These are phyloP conservation scores for Staurois parvus DNA, from an alignment of 2,797 vertebrate species.

Conservation along the genomic window DNA sequence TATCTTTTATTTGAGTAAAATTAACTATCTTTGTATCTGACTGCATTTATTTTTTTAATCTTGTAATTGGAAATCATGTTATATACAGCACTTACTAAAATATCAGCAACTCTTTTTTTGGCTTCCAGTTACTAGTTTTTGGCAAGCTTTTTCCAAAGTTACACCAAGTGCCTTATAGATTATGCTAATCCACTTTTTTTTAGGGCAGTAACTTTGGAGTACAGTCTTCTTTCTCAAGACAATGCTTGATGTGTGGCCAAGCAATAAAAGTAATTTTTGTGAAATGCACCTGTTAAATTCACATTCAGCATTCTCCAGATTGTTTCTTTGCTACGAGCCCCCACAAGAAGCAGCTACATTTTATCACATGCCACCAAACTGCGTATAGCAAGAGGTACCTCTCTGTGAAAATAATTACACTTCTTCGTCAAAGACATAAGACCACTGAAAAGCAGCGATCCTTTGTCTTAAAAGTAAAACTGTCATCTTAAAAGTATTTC, in stretches of 20 bases:
- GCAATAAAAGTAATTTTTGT: conserved; percentile 9
- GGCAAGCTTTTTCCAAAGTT: not conserved
- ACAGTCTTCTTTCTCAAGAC: not conserved
- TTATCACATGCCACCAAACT: not conserved
- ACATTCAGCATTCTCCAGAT: conserved; percentile 43
- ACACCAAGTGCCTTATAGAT: not conserved
- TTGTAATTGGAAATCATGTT: too few relatives aligned
- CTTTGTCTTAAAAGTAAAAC: not conserved
- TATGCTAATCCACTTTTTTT: not conserved
- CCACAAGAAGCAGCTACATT: conserved; percentile 17
- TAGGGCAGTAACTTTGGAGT: not conserved
- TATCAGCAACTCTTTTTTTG: too few relatives aligned
- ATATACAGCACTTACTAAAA: too few relatives aligned
- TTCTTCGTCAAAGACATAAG: conserved; percentile 13
- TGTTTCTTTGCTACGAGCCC: not conserved
- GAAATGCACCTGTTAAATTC: conserved; percentile 45
- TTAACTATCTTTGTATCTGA: too few relatives aligned
- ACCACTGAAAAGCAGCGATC: not conserved
- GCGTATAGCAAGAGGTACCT: not conserved
- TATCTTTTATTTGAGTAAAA: too few relatives aligned
- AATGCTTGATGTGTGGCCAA: conserved; percentile 5
- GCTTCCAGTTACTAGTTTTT: too few relatives aligned
- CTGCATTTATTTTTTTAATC: too few relatives aligned
- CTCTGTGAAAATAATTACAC: not conserved
- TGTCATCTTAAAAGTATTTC: too few relatives aligned